Evolutionary conservation across 2,888 invertebrate genomes (phyloP).

Genomic region (Lasioglossum lativentre): DNA sequence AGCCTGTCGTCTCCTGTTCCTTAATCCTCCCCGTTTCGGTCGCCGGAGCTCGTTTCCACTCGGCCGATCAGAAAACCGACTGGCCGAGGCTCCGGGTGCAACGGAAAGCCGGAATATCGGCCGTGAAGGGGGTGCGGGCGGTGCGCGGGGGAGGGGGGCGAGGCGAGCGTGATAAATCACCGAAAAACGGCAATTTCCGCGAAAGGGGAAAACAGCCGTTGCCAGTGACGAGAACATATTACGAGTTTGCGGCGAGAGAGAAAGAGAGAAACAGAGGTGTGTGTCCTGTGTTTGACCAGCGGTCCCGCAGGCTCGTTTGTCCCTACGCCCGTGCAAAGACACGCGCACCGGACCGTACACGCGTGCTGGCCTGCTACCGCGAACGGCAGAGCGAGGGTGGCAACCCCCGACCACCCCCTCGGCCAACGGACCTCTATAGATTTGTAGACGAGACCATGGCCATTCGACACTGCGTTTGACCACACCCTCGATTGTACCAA

Average conservation of each 20-base stretch:
- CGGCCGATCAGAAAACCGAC: slow-evolving; percentile 13
- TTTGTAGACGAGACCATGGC: slow-evolving; percentile 79
- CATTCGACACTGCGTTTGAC: slow-evolving; percentile 82
- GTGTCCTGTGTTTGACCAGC: slow-evolving; percentile 78
- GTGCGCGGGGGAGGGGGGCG: background rate
- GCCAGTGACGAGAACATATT: slow-evolving; percentile 82
- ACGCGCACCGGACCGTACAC: slow-evolving; percentile 56
- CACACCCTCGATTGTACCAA: slow-evolving; percentile 83
- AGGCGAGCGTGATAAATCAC: slow-evolving; percentile 70
- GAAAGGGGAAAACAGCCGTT: slow-evolving; percentile 77
- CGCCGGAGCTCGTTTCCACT: slow-evolving; percentile 17
- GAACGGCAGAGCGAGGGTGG: slow-evolving; percentile 42
- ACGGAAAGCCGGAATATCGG: background rate
- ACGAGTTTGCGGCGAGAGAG: slow-evolving; percentile 62
- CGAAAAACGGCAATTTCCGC: slow-evolving; percentile 75
- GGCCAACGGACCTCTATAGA: slow-evolving; percentile 74
- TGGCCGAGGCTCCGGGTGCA: background rate
- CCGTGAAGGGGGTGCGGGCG: background rate
- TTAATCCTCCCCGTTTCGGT: background rate
- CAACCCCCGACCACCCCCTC: slow-evolving; percentile 5
- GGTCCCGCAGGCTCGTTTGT: slow-evolving; percentile 76
- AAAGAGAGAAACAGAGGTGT: slow-evolving; percentile 41
- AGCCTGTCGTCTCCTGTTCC: background rate
- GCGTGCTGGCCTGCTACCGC: slow-evolving; percentile 44
- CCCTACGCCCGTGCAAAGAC: slow-evolving; percentile 63